Percentiles rank a stretch among this genome's conserved stretches.
phyloP scores from a whole-genome alignment of 1,140 invertebrate species.

The Apis dorsata region DNA sequence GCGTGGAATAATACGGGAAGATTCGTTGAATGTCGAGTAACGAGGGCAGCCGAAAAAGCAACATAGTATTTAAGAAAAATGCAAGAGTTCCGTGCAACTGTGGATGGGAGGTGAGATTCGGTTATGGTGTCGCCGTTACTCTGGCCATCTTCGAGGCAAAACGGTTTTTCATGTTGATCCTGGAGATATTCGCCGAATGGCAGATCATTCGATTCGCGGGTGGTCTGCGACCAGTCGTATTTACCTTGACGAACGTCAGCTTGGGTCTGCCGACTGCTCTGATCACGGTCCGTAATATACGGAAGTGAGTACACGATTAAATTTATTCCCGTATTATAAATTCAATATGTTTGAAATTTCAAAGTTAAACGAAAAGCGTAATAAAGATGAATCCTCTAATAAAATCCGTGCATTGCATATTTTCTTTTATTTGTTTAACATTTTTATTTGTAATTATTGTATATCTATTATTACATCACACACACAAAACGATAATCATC shows the following conservation, averaged over 20 bases:
- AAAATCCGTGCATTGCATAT: no score
- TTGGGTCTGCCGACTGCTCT: conserved; percentile 73
- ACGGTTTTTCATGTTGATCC: conserved; percentile 69
- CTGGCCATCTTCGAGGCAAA: conserved; percentile 71
- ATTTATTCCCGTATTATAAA: not conserved
- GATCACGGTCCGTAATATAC: conserved; percentile 64
- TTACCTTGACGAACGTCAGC: conserved; percentile 66
- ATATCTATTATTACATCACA: no score
- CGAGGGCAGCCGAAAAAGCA: conserved; percentile 11
- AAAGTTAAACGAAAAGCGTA: no score
- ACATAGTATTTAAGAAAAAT: conserved; percentile 33
- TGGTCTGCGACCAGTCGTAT: conserved; percentile 65
- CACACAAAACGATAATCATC: not conserved
- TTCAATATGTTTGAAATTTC: no score
- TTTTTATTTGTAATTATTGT: not conserved
- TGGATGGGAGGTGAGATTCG: conserved; percentile 69
- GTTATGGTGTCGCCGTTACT: conserved; percentile 65
- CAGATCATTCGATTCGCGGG: conserved; percentile 70
- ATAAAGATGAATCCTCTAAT: no score
- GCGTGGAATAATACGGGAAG: not conserved
- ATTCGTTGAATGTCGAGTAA: conserved; percentile 57
- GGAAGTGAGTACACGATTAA: conserved; percentile 58
- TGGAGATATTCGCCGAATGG: conserved; percentile 72
- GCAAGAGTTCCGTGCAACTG: conserved; percentile 50
- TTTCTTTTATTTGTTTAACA: no score